Evolutionary conservation across 1,140 invertebrate species (phyloP).

Genomic region (Drosophila auraria): DNA sequence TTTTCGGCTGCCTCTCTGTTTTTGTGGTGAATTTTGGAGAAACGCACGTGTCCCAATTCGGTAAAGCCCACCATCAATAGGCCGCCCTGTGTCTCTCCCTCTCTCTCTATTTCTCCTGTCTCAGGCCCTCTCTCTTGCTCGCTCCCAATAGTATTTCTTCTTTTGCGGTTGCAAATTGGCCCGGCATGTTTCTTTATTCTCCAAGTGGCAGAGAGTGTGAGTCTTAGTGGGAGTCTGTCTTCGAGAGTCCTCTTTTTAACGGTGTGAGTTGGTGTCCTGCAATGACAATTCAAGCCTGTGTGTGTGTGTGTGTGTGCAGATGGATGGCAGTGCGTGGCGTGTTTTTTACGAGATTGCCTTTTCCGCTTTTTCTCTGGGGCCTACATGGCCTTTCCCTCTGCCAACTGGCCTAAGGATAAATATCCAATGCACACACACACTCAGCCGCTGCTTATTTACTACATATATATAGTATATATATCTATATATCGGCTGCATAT

Average conservation of each 20-base stretch:
- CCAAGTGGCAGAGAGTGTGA: conserved; percentile 25
- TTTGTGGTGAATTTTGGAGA: conserved; percentile 74
- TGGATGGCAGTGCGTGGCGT: conserved; percentile 52
- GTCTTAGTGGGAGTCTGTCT: conserved; percentile 42
- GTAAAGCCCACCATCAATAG: conserved; percentile 40
- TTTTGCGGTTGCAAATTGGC: conserved; percentile 59
- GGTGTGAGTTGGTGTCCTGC: conserved; percentile 19
- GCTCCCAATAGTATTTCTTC: conserved; percentile 27
- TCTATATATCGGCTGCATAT: conserved; percentile 21
- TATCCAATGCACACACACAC: conserved; percentile 14
- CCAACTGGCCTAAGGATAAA: conserved; percentile 10
- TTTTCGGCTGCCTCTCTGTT: conserved; percentile 64
- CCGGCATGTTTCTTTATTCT: conserved; percentile 45
- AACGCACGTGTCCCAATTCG: conserved; percentile 76
- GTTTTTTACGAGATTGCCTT: conserved; percentile 54
- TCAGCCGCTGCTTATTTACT: neutral
- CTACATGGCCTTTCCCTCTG: conserved; percentile 28
- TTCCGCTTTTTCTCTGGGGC: conserved; percentile 46
- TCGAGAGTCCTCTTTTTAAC: conserved; percentile 2
- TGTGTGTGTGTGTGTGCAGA: conserved; percentile 9
- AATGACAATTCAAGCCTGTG: conserved; percentile 27
- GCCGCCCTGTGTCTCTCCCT: neutral
- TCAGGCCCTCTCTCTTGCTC: neutral
- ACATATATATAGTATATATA: neutral
- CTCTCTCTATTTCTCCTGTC: neutral